Evolutionary conservation across 2,888 invertebrate genomes (phyloP).

Genomic region (Cerceris ruficornis): DNA sequence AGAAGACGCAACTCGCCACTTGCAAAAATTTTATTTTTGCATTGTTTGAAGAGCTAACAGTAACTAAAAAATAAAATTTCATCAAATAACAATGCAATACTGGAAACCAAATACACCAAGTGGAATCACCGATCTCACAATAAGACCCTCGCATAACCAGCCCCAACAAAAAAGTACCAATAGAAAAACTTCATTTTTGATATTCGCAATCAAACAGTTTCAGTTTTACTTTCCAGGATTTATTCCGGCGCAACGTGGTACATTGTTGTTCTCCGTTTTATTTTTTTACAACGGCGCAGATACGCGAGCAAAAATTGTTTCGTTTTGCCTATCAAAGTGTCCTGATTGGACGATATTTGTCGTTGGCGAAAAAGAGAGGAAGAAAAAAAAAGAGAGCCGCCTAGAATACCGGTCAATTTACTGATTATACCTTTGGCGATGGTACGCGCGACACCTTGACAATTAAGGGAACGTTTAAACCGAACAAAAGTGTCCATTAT

Average conservation of each 20-base stretch:
- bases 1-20: too few species aligned
- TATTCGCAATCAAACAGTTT: background rate
- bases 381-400: too few species aligned
- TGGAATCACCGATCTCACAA: too few species aligned
- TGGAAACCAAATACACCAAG: too few species aligned
- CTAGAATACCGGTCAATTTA: constrained; percentile 40
- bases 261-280: background rate
- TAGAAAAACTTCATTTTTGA: too few species aligned
- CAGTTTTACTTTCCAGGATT: background rate
- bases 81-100: too few species aligned
- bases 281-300: background rate
- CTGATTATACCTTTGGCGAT: constrained; percentile 49
- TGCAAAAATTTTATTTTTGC: too few species aligned
- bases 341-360: constrained; percentile 32
- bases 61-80: too few species aligned
- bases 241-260: background rate
- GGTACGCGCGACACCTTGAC: constrained; percentile 36
- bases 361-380: background rate
- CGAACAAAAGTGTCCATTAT: constrained; percentile 60
- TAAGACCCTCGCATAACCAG: too few species aligned
- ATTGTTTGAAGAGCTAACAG: too few species aligned
- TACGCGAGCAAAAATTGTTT: background rate
- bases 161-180: too few species aligned
- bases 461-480: constrained; percentile 57
- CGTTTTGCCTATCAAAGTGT: constrained; percentile 6